These are phyloP conservation scores for Aphelocoma californica DNA, from an alignment of 2,797 vertebrate genomes.

Conservation along the genomic window DNA sequence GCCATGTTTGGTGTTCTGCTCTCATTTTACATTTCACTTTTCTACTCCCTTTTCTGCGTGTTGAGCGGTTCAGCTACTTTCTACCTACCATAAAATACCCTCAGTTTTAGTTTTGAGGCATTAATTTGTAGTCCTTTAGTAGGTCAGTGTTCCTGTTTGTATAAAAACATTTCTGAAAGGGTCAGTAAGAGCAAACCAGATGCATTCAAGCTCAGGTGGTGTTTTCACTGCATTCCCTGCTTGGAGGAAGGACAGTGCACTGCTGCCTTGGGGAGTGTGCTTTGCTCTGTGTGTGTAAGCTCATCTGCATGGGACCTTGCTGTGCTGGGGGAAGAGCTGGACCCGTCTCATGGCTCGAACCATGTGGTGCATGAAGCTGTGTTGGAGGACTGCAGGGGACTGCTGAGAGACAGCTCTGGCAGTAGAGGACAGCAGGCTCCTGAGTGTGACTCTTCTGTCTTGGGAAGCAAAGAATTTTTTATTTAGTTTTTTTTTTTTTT, in stretches of 20 bases:
- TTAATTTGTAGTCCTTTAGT: background rate
- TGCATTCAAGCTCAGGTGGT: background rate
- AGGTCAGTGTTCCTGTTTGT: background rate
- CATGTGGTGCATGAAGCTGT: rapidly evolving
- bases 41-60: background rate
- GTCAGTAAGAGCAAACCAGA: background rate
- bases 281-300: background rate
- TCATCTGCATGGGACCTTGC: rapidly evolving
- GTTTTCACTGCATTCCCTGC: rapidly evolving
- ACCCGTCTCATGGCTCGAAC: background rate
- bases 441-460: background rate
- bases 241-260: rapidly evolving
- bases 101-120: background rate
- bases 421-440: background rate
- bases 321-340: too few relatives aligned
- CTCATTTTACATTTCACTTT: background rate
- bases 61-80: background rate
- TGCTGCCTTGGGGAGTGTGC: rapidly evolving
- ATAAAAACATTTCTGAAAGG: background rate
- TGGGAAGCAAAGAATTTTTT: background rate
- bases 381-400: background rate
- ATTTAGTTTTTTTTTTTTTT: background rate
- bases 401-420: background rate
- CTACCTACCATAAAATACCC: background rate
- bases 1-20: background rate